Evolutionary conservation across 2,113 vertebrate genomes (phyloP).

Genomic region (Chaetorhynchus papuensis): DNA sequence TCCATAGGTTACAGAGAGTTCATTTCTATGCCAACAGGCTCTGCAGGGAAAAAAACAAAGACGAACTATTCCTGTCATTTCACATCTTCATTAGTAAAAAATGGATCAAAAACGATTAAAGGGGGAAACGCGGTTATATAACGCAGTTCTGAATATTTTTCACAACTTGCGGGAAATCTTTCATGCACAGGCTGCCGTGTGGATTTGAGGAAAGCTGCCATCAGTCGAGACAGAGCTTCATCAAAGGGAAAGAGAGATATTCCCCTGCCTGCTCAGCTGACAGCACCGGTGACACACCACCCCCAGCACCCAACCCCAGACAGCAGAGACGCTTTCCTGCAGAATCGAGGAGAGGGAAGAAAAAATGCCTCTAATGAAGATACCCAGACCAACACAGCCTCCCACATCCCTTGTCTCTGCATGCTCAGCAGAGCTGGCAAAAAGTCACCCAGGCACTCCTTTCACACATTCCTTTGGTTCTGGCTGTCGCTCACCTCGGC

Average conservation of each 20-base stretch:
- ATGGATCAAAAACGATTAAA: background rate
- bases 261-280: background rate
- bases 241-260: background rate
- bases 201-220: background rate
- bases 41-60: background rate
- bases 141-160: background rate
- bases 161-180: background rate
- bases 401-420: background rate
- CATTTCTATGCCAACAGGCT: conserved; percentile 11
- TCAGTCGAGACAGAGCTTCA: background rate
- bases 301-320: background rate
- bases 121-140: background rate
- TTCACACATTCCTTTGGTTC: fast-evolving
- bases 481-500: fast-evolving
- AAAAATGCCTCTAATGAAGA: background rate
- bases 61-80: background rate
- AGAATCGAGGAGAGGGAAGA: background rate
- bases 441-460: background rate
- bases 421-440: background rate
- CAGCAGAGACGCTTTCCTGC: background rate
- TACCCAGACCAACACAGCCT: background rate
- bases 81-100: conserved; percentile 25
- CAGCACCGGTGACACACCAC: background rate
- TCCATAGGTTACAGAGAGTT: background rate
- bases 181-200: fast-evolving